A percentile compares a stretch with the other conserved stretches of the same genome.
Evolutionary conservation across 92 coral and sea anemone genomes (phyloP).

Genomic region (Porites cylindrica): DNA sequence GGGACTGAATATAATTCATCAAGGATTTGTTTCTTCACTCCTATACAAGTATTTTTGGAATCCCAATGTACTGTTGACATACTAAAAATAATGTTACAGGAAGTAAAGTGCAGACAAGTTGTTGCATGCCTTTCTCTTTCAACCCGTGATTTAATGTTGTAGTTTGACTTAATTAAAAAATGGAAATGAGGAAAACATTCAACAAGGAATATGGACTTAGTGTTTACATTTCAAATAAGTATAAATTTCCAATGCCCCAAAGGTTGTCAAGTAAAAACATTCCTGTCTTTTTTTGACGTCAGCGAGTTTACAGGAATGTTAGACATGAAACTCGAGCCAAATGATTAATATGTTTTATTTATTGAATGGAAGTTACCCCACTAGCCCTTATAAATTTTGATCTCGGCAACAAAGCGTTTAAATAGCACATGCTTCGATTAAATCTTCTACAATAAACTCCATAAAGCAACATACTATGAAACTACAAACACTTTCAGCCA

Average conservation of each 20-base stretch:
- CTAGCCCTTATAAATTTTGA: background rate
- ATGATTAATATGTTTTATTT: background rate
- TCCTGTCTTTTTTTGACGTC: background rate
- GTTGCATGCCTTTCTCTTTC: background rate
- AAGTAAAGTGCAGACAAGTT: too few relatives aligned
- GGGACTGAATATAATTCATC: too few relatives aligned
- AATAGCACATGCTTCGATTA: background rate
- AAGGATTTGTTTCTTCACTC: too few relatives aligned
- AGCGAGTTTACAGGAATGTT: background rate
- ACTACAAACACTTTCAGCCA: conserved; percentile 17
- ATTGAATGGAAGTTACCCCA: too few relatives aligned
- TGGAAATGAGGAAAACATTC: background rate
- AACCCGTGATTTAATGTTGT: background rate
- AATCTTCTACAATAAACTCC: conserved; percentile 3
- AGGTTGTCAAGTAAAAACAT: background rate
- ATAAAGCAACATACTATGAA: background rate
- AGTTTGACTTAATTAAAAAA: background rate
- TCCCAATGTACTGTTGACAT: too few relatives aligned
- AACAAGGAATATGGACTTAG: background rate
- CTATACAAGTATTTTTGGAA: too few relatives aligned
- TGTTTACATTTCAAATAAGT: background rate
- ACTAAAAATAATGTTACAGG: too few relatives aligned
- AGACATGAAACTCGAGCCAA: background rate
- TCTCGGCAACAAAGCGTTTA: background rate
- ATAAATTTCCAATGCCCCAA: background rate